Conservation (phyloP, 2,888 invertebrate genomes). For the Congeria kusceri region DNA sequence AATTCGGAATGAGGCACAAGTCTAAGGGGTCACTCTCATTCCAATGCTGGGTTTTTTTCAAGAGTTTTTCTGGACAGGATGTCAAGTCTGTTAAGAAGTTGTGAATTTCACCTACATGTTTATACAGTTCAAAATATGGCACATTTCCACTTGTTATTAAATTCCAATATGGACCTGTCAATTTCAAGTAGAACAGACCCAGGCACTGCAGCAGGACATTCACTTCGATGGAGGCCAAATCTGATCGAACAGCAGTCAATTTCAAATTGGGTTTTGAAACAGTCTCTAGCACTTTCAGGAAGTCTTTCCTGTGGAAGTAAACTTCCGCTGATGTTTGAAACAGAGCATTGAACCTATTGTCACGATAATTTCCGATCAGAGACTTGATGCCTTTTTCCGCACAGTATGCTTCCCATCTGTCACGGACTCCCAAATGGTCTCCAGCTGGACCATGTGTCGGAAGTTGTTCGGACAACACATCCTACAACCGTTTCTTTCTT, state of each 20-base stretch:
- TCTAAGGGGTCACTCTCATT: constrained; percentile 2
- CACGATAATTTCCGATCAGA: constrained; percentile 9
- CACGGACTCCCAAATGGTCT: constrained; percentile 45
- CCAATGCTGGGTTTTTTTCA: background rate
- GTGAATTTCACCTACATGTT: background rate
- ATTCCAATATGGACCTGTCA: constrained; percentile 59
- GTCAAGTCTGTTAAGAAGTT: background rate
- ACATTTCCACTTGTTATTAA: constrained; percentile 30
- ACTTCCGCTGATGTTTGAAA: constrained; percentile 24
- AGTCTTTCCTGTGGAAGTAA: constrained; percentile 1
- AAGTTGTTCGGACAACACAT: constrained; percentile 28
- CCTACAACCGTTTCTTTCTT: constrained; percentile 39
- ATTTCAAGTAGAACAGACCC: constrained; percentile 48
- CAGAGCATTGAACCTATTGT: constrained; percentile 19
- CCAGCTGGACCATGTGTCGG: constrained; percentile 49
- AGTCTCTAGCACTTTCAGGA: constrained; percentile 25
- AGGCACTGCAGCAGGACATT: constrained; percentile 43
- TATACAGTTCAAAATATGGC: constrained; percentile 41
- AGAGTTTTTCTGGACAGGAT: background rate
- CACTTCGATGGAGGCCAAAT: constrained; percentile 37
- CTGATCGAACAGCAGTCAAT: constrained; percentile 46
- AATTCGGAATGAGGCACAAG: background rate
- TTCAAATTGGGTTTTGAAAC: constrained; percentile 47
- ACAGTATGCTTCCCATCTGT: constrained; percentile 60
- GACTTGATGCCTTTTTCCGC: constrained; percentile 43